Conservation (phyloP, 2,888 invertebrate species). For the Ochlodes sylvanus region DNA sequence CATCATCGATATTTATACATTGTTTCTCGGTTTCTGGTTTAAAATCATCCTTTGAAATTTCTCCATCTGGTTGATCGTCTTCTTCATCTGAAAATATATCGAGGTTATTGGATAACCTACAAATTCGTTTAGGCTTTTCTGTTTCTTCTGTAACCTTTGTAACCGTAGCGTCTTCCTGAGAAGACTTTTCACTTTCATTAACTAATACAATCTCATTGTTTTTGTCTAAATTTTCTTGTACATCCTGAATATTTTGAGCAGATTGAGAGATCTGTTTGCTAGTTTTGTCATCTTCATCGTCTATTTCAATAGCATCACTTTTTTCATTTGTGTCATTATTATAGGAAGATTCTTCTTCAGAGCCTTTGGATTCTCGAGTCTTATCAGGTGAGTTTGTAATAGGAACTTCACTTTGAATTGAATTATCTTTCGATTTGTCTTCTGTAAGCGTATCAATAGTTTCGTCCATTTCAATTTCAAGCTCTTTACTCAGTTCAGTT, state of each 20-base stretch:
- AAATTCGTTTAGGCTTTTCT: slow-evolving; percentile 50
- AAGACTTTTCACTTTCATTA: slow-evolving; percentile 13
- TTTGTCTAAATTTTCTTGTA: slow-evolving; percentile 27
- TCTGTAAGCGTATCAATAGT: neutral
- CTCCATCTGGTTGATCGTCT: slow-evolving; percentile 54
- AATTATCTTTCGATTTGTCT: slow-evolving; percentile 10
- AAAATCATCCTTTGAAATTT: slow-evolving; percentile 35
- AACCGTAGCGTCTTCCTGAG: neutral
- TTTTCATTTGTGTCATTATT: neutral
- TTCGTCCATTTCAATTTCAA: slow-evolving; percentile 24
- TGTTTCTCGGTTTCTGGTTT: slow-evolving; percentile 52
- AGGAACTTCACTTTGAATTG: slow-evolving; percentile 1
- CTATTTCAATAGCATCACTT: slow-evolving; percentile 14
- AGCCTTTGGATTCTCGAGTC: neutral
- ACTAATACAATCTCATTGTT: slow-evolving; percentile 18
- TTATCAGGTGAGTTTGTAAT: slow-evolving; percentile 2
- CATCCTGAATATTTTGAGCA: slow-evolving; percentile 10
- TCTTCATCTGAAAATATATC: slow-evolving; percentile 77
- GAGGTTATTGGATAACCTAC: slow-evolving; percentile 69
- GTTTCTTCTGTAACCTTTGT: slow-evolving; percentile 29
- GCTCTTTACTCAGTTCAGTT: slow-evolving; percentile 15
- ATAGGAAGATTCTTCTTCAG: neutral
- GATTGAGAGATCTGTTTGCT: neutral
- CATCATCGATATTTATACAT: slow-evolving; percentile 70
- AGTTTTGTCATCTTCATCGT: slow-evolving; percentile 8